phyloP scores from a whole-genome alignment of 2,113 vertebrate genomes.

The Campylorhamphus procurvoides region DNA sequence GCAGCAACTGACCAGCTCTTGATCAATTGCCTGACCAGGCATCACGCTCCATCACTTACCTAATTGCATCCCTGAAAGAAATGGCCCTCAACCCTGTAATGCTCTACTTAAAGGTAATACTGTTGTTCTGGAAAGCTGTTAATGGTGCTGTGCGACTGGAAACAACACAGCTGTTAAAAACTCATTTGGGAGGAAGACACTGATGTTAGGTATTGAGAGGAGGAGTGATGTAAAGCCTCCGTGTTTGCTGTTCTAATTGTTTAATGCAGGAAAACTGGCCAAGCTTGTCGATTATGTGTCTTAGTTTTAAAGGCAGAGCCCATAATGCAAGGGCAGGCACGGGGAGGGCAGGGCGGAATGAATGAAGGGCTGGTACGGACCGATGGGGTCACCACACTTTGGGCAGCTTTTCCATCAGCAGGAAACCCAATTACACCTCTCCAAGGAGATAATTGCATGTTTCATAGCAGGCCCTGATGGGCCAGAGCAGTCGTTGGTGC shows the following conservation, averaged over 20 bases:
- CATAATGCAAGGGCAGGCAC: rapidly evolving
- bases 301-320: background rate
- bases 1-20: background rate
- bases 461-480: background rate
- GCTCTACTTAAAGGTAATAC: background rate
- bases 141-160: background rate
- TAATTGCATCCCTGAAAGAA: background rate
- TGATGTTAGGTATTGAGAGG: background rate
- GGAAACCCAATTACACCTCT: background rate
- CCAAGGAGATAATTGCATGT: background rate
- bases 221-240: background rate
- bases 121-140: background rate
- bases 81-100: background rate
- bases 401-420: background rate
- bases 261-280: background rate
- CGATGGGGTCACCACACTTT: background rate
- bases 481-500: background rate
- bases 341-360: rapidly evolving
- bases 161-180: constrained; percentile 34
- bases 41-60: background rate
- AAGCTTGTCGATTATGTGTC: background rate
- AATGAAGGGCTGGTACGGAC: rapidly evolving
- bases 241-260: background rate
- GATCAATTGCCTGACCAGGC: background rate
- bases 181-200: background rate